Base-by-base conservation (phyloP, 2,797 vertebrate genomes). In the Gymnothorax reevesii region DNA sequence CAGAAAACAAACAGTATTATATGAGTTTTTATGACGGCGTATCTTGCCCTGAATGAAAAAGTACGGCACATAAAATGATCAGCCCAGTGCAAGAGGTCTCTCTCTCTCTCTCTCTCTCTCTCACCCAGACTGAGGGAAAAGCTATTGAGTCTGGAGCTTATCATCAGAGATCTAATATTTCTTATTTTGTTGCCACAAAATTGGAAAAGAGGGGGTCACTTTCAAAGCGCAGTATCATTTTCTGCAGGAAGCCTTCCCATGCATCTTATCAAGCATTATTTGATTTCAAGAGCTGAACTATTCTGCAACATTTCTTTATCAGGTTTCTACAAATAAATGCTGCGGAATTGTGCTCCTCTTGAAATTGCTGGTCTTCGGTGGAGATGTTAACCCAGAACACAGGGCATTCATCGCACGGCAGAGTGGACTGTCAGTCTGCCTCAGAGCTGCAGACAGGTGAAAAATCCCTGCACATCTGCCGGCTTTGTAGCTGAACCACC, bases 251-350 rank as follows among this genome's bases (percentile, higher is more conserved):
- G 75, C 64, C 57, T 59, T 77, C 84, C 9, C 57, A 87, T 91
- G 20, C 84, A 84, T 87, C 80, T 79, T 84, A 92, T 92, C 91
- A 84, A 91, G 86, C 92, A 87, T 92, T 92, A 92, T 93, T 95
- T 95, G 93, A 96, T 95, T 95, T 95, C 93, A 95, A 96, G 95
- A 96, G 95, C 92, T 94, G 95, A 95, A 95, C 95, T 95, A 95
- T 96, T 95, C 95, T 95, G 95, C 95, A 96, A 95, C 95, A 96
- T 96, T 96, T 96, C 95, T 96, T 96, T 94, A 95, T 95, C 94
- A 94, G 94, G 94, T 94, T 25, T 94, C 94, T 95, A 94, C 92
- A 94, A 96, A 95, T 95, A 96, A 96, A 96, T 96, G 95, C 95
- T 96, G 95, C 95, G 95, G 95, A 96, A 96, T 95, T 96, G 95